Evolutionary conservation across 1,140 invertebrate genomes (phyloP), one percentile per base, ranked within the genome.

Genomic region (Hycleus phaleratus): DNA sequence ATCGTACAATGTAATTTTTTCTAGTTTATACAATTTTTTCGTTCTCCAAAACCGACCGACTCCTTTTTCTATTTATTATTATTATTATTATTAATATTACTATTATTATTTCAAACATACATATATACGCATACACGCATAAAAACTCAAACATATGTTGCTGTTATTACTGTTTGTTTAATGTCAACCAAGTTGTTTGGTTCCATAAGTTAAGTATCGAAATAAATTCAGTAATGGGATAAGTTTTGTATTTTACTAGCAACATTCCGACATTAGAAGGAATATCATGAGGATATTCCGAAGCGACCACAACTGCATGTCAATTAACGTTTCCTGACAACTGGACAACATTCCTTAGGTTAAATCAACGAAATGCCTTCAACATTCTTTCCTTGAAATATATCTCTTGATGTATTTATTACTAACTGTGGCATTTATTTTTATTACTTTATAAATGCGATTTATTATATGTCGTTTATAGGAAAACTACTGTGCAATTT

Each of bases 361-460:
- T 62, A 60, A 65, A 65, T 65, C 63, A 62, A 65, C 58, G 58
- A 65, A 65, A 65, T 65, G 49, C 53, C 60, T 56, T 47, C 51
- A 40, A 44, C 60, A 56, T 59, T 59, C 62, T 56, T 47, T 11
- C 40, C 56, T 42, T 45, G 45, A 58, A 55, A 60, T 60, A 53
- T 57, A 61, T 61, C 49, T 61, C 57, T 51, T 64, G 62, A 64
- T 64, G 62, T 64, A 61, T 64, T 64, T 64, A 64, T 64, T 62
- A 59, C 57, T 50, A 48, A 42, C 26, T 11, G 40, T 26, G 26
- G 49, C 38, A 52, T 52, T 52, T 52, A 52, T 46, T 53, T 53
- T 26, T 24, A 44, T 53, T 45, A 42, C 51, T 9, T n/a, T 26
- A 53, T 45, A 42, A 53, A 10, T 26, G 25, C 12, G 26, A 45